Base-by-base conservation (phyloP, 2,888 invertebrate genomes). In the Drosophila eohydei region DNA sequence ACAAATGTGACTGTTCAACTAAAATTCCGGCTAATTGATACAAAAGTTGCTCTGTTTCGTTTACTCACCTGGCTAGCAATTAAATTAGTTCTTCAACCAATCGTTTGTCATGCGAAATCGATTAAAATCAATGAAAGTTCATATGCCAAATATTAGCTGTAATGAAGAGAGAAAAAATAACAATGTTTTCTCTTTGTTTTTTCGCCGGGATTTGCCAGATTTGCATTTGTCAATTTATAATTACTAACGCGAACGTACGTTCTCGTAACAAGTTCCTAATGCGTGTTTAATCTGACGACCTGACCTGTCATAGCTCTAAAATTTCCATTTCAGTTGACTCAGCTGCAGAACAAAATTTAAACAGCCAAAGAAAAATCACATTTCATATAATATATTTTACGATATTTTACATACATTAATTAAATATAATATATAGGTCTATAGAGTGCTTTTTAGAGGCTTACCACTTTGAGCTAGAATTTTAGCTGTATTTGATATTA, bases 21-120 rank as follows among this genome's bases (percentile, higher is more conserved):
- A 36, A 36, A 52, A 50, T 43, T 63, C 56, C 43, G 46, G 11
- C 11, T 38, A 59, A 55, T 28, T 44, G 50, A 43, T 46, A 55
- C 38, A 26, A 54, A 21, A 57, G 34, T 32, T 52, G 60, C 30
- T 40, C 54, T 32, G 56, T 16, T 48, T 34, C 26, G 66, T 48
- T 80, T 80, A 80, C 68, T 80, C 86, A 82, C 67, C 61, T 2
- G 32, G 0, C 30, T 14, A 30, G 16, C 32, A 62, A 40, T 58
- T 68, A 21, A 21, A 14, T 2, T 32, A 28, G 61, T 12, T 71
- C 58, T 30, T 34, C 12, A 46, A 52, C 46, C 26, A n/a, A 50
- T 64, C 56, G 54, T 78, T 80, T 64, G 70, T 66, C 57, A 80
- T 61, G 30, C 38, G 14, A 64, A 46, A n/a, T 52, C 41, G 40